Percentiles rank a stretch among this genome's conserved stretches.
phyloP scores from a whole-genome alignment of 2,113 vertebrate genomes.

The Hassar affinis region DNA sequence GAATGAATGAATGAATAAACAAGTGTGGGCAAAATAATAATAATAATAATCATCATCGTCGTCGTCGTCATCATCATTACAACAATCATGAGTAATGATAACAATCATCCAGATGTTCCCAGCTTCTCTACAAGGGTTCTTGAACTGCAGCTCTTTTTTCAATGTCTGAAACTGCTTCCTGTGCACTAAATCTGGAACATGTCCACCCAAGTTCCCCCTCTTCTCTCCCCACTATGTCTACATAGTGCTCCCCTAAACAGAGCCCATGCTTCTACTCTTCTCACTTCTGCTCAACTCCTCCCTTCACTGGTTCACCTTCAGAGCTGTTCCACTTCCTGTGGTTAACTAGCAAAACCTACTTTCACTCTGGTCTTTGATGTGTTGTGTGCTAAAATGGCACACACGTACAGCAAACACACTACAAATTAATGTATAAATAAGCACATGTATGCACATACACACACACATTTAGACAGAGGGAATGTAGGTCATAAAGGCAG shows the following conservation, averaged over 20 bases:
- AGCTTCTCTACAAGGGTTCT: too few species aligned
- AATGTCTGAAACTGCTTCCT: too few species aligned
- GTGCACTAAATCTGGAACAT: background rate
- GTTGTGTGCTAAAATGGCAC: constrained; percentile 17
- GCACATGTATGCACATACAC: background rate
- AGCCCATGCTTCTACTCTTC: background rate
- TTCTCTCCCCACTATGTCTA: constrained; percentile 6
- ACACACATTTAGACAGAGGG: background rate
- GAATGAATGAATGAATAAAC: too few species aligned
- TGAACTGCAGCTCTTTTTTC: too few species aligned
- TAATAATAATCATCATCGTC: too few species aligned
- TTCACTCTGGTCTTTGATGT: constrained; percentile 35
- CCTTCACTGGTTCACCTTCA: constrained; percentile 7
- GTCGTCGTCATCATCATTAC: too few species aligned
- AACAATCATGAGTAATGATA: too few species aligned
- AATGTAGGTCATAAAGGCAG: constrained; percentile 35
- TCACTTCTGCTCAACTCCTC: background rate
- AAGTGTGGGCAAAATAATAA: too few species aligned
- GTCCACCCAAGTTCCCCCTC: constrained; percentile 41
- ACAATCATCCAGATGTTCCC: too few species aligned
- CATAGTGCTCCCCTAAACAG: background rate
- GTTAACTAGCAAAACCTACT: constrained; percentile 22
- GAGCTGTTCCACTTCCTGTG: background rate
- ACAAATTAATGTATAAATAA: constrained; percentile 28
- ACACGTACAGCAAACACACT: background rate